A percentile compares a stretch with the other conserved stretches of the same genome.
Conservation (phyloP, 2,797 vertebrate genomes). For the Acanthopagrus latus region DNA sequence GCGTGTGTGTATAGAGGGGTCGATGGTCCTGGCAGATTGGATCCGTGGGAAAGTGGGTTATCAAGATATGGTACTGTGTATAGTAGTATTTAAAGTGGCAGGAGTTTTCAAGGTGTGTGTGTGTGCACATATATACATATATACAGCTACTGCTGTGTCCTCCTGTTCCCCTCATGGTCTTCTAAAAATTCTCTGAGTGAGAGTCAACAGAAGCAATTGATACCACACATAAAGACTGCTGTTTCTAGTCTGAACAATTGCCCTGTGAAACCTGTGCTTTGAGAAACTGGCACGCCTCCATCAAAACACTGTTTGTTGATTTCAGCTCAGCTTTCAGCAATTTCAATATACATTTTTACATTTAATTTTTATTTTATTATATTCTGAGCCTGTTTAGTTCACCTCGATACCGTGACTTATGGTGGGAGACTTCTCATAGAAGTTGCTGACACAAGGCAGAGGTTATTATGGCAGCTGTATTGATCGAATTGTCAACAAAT, state of each 20-base stretch:
- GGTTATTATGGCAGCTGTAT: not conserved
- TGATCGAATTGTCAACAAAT: no score
- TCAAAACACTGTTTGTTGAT: not conserved
- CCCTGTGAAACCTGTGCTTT: not conserved
- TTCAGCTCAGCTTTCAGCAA: not conserved
- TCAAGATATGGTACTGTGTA: constrained; percentile 46
- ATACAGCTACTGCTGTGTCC: not conserved
- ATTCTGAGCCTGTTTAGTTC: no score
- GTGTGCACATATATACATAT: not conserved
- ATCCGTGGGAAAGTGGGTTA: constrained; percentile 54
- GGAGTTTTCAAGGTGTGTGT: constrained; percentile 1
- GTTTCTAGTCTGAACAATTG: no score
- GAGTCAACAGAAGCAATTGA: not conserved
- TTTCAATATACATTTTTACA: not conserved
- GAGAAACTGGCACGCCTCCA: not conserved
- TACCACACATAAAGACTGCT: no score
- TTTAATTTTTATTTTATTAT: no score
- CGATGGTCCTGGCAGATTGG: constrained; percentile 27
- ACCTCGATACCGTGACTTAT: not conserved
- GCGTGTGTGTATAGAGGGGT: not conserved
- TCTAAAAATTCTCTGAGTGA: constrained; percentile 9
- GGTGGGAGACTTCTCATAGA: not conserved
- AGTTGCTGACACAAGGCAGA: not conserved
- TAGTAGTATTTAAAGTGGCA: constrained; percentile 20
- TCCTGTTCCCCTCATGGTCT: not conserved